phyloP scores from a whole-genome alignment of 2,113 vertebrate genomes.

The Cyprinodon brontotheroides region DNA sequence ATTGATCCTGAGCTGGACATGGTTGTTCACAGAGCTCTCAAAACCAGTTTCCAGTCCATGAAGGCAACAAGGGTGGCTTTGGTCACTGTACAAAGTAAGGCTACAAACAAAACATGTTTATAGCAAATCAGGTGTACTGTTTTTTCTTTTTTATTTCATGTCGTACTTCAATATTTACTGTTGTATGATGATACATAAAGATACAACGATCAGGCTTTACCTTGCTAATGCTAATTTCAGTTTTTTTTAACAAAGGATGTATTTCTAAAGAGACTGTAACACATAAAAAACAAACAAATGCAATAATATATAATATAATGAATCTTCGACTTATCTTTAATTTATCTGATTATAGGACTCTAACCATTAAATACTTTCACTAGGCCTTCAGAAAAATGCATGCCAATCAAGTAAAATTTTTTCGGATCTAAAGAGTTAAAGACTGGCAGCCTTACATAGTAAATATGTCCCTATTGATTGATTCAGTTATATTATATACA shows the following conservation, averaged over 20 bases:
- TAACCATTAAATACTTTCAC: neutral
- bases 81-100: conserved; percentile 61
- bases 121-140: neutral
- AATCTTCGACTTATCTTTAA: neutral
- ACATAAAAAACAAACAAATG: neutral
- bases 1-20: conserved; percentile 53
- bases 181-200: neutral
- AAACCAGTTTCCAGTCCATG: conserved; percentile 62
- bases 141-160: neutral
- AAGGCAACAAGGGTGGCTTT: conserved; percentile 37
- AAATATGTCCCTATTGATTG: neutral
- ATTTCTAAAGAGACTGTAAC: neutral
- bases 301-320: neutral
- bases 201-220: neutral
- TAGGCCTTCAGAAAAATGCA: neutral
- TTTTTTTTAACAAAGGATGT: no score
- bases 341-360: neutral
- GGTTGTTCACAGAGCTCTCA: conserved; percentile 54
- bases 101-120: neutral
- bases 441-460: neutral
- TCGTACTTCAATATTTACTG: neutral
- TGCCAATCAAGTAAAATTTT: neutral
- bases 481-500: neutral
- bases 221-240: neutral
- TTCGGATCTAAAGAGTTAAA: neutral